phyloP scores from a whole-genome alignment of 2,113 vertebrate species.

The Etheostoma spectabile region DNA sequence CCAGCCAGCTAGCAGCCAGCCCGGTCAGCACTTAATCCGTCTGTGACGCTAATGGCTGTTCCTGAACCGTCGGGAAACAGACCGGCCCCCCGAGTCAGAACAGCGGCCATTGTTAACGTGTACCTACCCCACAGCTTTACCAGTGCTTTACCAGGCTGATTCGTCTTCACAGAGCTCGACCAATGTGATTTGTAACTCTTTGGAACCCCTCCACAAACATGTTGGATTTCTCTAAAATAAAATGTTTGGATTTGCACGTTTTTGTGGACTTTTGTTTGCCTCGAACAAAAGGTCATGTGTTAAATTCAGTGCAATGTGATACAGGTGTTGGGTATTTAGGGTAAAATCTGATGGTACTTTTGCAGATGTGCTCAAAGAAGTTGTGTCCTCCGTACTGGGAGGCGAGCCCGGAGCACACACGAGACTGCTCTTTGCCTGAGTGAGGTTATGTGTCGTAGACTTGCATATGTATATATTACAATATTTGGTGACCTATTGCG shows the following conservation, averaged over 20 bases:
- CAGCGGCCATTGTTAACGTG: no score
- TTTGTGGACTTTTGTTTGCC: neutral
- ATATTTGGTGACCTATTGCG: conserved; percentile 22
- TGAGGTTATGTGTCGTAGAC: conserved; percentile 1
- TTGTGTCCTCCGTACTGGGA: neutral
- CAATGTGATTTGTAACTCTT: neutral
- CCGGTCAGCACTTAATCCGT: no score
- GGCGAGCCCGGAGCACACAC: neutral
- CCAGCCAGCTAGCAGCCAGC: no score
- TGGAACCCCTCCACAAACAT: neutral
- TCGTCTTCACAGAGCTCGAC: neutral
- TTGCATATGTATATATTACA: conserved; percentile 1
- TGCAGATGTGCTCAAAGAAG: neutral
- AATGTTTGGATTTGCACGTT: neutral
- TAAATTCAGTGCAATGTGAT: neutral
- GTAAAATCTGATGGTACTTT: neutral
- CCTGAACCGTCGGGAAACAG: no score
- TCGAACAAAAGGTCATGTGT: no score
- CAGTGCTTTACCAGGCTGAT: neutral
- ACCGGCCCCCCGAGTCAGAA: no score
- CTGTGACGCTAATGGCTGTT: no score
- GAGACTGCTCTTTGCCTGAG: neutral
- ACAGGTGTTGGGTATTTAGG: neutral
- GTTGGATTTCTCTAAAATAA: neutral
- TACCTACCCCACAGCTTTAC: no score